Conservation (phyloP, 2,797 vertebrate genomes). For the Bucorvus abyssinicus region DNA sequence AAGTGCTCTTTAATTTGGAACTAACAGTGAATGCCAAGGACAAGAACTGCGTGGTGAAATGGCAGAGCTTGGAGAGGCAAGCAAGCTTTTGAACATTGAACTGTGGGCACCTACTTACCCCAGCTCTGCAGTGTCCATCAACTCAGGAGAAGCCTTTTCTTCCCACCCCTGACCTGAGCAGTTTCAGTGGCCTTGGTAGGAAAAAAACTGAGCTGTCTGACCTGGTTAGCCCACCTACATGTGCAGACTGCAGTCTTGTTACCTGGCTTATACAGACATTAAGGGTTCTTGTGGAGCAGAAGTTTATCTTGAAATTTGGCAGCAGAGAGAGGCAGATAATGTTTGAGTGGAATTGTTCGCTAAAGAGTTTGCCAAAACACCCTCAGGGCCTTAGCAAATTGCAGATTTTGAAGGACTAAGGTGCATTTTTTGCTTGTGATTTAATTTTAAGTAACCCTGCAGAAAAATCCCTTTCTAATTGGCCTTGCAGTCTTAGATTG, state of each 20-base stretch:
- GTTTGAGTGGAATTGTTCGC: background rate
- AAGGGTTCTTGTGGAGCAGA: background rate
- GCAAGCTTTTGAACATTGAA: background rate
- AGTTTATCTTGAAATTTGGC: conserved; percentile 11
- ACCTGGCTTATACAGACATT: background rate
- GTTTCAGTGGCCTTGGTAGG: background rate
- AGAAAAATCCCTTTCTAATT: conserved; percentile 14
- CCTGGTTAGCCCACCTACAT: background rate
- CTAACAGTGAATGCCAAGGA: background rate
- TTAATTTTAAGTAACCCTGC: conserved; percentile 11
- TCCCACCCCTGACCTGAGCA: background rate
- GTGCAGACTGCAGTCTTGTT: background rate
- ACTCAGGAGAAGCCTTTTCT: background rate
- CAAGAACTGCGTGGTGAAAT: background rate
- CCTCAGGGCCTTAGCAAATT: conserved; percentile 12
- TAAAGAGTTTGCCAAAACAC: background rate
- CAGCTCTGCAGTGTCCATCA: background rate
- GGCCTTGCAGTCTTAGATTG: background rate
- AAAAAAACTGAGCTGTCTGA: background rate
- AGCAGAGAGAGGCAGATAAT: background rate
- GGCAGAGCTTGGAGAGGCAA: background rate
- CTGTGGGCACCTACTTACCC: background rate
- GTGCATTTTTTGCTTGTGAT: conserved; percentile 46
- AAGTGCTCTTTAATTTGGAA: background rate
- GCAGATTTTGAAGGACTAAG: conserved; percentile 33